These are phyloP conservation scores for Lates japonicus DNA, from an alignment of 2,797 vertebrate species.

Conservation along the genomic window DNA sequence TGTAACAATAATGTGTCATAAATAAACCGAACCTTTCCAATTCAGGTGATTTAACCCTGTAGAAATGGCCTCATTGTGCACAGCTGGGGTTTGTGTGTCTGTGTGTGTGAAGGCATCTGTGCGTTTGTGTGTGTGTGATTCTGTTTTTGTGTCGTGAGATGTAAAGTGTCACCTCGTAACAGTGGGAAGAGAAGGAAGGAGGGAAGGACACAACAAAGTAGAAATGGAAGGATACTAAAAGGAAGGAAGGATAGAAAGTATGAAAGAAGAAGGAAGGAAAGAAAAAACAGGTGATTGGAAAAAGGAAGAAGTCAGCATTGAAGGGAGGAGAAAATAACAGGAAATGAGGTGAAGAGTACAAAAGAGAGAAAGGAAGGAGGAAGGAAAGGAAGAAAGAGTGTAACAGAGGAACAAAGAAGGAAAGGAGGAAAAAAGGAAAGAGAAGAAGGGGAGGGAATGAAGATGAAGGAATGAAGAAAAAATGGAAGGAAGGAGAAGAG, in stretches of 20 bases:
- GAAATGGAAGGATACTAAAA: neutral
- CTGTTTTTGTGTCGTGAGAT: slow-evolving; percentile 14
- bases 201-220: neutral
- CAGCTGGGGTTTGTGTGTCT: slow-evolving; percentile 27
- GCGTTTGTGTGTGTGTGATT: slow-evolving; percentile 19
- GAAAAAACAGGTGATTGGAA: too few species aligned
- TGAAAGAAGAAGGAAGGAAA: neutral
- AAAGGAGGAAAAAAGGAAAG: neutral
- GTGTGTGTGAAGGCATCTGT: slow-evolving; percentile 28
- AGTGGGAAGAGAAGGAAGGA: neutral
- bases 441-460: neutral
- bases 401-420: neutral
- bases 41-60: slow-evolving; percentile 63
- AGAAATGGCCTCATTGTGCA: slow-evolving; percentile 56
- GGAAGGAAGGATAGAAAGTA: neutral
- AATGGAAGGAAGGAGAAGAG: neutral
- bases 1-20: slow-evolving; percentile 34
- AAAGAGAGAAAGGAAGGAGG: neutral
- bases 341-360: fast-evolving
- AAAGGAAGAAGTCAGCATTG: neutral
- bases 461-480: fast-evolving
- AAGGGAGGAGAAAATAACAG: fast-evolving
- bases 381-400: neutral
- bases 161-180: slow-evolving; percentile 24
- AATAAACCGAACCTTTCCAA: slow-evolving; percentile 51